phyloP scores from a whole-genome alignment of 2,888 invertebrate genomes.

The Auanema sp. region DNA sequence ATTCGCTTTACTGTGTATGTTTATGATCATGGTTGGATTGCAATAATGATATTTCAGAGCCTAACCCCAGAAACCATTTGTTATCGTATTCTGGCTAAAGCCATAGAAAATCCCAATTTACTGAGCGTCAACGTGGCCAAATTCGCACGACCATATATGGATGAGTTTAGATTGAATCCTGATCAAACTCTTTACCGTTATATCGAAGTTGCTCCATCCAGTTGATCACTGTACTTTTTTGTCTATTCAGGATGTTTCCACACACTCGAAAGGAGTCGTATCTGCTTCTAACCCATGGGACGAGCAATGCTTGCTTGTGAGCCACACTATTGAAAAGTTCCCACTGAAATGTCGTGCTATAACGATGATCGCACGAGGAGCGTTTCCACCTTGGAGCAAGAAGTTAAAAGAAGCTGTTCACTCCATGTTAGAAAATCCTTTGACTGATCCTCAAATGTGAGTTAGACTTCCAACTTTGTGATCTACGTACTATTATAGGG shows the following conservation, averaged over 20 bases:
- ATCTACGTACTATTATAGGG: constrained; percentile 24
- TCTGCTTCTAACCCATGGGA: constrained; percentile 36
- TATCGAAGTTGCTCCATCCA: constrained; percentile 27
- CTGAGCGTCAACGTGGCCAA: constrained; percentile 40
- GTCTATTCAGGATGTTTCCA: constrained; percentile 14
- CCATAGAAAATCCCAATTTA: constrained; percentile 29
- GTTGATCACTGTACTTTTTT: not conserved
- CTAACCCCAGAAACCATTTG: constrained; percentile 37
- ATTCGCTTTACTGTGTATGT: constrained; percentile 13
- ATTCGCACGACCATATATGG: constrained; percentile 48
- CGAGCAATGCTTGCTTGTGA: constrained; percentile 42
- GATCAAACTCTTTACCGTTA: constrained; percentile 46
- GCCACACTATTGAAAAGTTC: constrained; percentile 38
- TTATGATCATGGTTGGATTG: not conserved
- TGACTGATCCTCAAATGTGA: constrained; percentile 16
- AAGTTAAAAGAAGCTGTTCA: constrained; percentile 38
- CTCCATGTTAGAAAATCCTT: constrained; percentile 18
- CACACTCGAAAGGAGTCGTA: constrained; percentile 4
- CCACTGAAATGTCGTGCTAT: constrained; percentile 41
- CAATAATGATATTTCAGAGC: constrained; percentile 6
- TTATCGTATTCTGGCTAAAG: constrained; percentile 34
- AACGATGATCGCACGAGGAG: constrained; percentile 39
- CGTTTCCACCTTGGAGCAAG: constrained; percentile 43
- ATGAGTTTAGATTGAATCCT: constrained; percentile 40
- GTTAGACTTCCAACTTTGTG: constrained; percentile 3